phyloP scores from a whole-genome alignment of 1,140 invertebrate species.

The Lineus longissimus region DNA sequence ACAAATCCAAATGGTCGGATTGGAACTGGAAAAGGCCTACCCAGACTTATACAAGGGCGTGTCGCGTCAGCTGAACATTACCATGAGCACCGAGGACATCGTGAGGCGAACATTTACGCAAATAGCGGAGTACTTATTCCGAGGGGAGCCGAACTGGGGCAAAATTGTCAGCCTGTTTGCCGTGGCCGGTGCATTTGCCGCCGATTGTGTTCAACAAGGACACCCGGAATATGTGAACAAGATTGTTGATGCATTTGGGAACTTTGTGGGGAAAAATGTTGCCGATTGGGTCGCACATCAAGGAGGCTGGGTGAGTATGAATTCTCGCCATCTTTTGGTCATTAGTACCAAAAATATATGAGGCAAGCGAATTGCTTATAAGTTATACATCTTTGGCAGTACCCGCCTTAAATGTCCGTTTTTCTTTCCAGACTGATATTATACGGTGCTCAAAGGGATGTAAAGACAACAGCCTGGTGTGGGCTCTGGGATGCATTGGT shows the following conservation, averaged over 20 bases:
- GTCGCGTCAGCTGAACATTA: slow-evolving; percentile 7
- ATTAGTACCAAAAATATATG: not conserved
- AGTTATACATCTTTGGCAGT: not conserved
- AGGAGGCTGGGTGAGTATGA: slow-evolving; percentile 11
- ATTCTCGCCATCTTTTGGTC: not conserved
- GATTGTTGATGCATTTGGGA: slow-evolving; percentile 18
- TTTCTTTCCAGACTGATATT: not conserved
- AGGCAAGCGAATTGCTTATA: not conserved
- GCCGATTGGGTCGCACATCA: slow-evolving; percentile 8
- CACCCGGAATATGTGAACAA: slow-evolving; percentile 22
- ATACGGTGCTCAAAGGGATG: not conserved
- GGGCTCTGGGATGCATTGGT: not conserved
- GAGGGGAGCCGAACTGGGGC: slow-evolving; percentile 19
- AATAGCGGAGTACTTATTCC: slow-evolving; percentile 8
- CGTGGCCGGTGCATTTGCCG: slow-evolving; percentile 20
- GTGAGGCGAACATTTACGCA: not conserved
- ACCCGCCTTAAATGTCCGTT: not conserved
- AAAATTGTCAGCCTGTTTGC: slow-evolving; percentile 27
- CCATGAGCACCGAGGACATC: not conserved
- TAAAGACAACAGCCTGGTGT: not conserved
- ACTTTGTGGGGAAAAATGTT: slow-evolving; percentile 6
- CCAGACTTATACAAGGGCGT: slow-evolving; percentile 12
- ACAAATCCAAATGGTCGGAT: slow-evolving; percentile 2
- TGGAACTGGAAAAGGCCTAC: slow-evolving; percentile 10
- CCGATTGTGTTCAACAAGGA: slow-evolving; percentile 27